phyloP scores from a whole-genome alignment of 92 coral and sea anemone species.

The Epizoanthus rinbou region DNA sequence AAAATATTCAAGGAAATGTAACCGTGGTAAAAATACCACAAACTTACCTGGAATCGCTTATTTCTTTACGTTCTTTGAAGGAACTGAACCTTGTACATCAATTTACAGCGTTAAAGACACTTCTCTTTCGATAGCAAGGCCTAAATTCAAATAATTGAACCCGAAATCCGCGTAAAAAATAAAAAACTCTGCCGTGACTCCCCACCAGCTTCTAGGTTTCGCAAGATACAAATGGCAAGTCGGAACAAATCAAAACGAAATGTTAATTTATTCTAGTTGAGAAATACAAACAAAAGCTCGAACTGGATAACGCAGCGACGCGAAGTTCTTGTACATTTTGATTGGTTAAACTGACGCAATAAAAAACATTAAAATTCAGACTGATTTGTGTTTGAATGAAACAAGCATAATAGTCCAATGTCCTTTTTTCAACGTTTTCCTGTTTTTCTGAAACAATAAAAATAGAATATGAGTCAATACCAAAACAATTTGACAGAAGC shows the following conservation, averaged over 20 bases:
- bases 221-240: background rate
- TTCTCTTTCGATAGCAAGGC: background rate
- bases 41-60: constrained; percentile 12
- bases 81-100: background rate
- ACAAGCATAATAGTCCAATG: constrained; percentile 1
- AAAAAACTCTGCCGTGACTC: background rate
- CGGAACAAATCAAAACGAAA: constrained; percentile 12
- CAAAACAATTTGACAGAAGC: background rate
- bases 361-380: constrained; percentile 23
- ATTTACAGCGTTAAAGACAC: too few species aligned
- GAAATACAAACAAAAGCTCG: constrained; percentile 28
- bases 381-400: constrained; percentile 27
- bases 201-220: constrained; percentile 7
- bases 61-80: background rate
- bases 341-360: constrained; percentile 25
- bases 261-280: constrained; percentile 9
- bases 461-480: background rate
- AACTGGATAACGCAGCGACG: constrained; percentile 19
- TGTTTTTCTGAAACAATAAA: background rate
- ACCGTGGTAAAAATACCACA: background rate
- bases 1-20: constrained; percentile 14
- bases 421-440: background rate
- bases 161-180: background rate
- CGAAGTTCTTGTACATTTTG: constrained; percentile 1
- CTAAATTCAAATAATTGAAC: background rate